Evolutionary conservation across 2,888 invertebrate species (phyloP), one percentile per base, ranked within the genome.

Genomic region (Chaitophorus viminalis): DNA sequence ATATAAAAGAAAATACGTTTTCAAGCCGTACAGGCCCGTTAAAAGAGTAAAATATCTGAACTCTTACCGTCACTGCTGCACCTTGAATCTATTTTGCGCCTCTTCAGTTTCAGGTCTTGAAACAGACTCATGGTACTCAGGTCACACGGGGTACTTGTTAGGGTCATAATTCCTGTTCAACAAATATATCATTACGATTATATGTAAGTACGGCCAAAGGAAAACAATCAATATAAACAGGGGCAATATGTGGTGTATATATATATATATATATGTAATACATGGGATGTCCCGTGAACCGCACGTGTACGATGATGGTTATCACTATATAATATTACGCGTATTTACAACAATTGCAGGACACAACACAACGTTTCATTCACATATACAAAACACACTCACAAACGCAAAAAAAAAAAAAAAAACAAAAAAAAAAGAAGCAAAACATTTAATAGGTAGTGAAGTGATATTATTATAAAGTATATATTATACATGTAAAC

Each of bases 81-180:
- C 93, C 98, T 94, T 93, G 98, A 97, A 94, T 97, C 97, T 93
- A 98, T 96, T 95, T 98, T 97, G 94, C 97, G 96, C 94, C 98
- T 95, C 95, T 98, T 98, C 93, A 98, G 94, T 94, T 98, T 98
- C 94, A 98, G 95, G 94, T 98, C 97, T 95, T 98, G 97, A 94
- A 97, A 98, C 93, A 98, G 96, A 96, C 97, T 98, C 97, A 98
- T 98, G 94, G 96, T 97, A 96, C 96, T 96, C 94, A 96, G 96
- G 95, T 97, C 96, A 95, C 96, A 97, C 94, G 96, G 96, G 94
- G 96, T 95, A 94, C 96, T 96, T 95, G 96, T 97, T 94, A 97
- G 96, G 96, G 97, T 97, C 97, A 97, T 97, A 96, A 96, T 97
- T 96, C 96, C 97, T 97, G 94, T 65, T 93, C 93, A 90, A 90